A percentile compares a stretch with the other conserved stretches of the same genome.
phyloP scores from a whole-genome alignment of 2,797 vertebrate species.

The Atherinosoma microstoma region DNA sequence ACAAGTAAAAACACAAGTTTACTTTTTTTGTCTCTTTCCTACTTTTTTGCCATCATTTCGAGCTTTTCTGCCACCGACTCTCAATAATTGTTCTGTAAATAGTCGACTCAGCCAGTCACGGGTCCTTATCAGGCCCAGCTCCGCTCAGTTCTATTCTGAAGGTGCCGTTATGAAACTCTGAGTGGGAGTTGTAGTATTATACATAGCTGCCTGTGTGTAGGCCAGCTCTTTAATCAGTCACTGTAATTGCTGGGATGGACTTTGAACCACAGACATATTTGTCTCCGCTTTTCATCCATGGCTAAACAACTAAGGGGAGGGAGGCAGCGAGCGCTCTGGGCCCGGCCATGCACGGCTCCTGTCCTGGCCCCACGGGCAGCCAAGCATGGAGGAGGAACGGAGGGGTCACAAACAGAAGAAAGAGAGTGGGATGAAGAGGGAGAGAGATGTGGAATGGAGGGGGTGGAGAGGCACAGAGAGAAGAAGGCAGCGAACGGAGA shows the following conservation, averaged over 20 bases:
- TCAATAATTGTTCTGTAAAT: conserved; percentile 37
- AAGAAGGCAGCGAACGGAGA: conserved; percentile 40
- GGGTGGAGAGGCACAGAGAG: conserved; percentile 53
- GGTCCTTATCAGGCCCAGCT: conserved; percentile 52
- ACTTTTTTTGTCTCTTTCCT: neutral
- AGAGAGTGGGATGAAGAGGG: conserved; percentile 47
- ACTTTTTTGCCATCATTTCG: conserved; percentile 29
- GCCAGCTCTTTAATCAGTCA: conserved; percentile 80
- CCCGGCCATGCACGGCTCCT: conserved; percentile 40
- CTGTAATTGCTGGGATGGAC: conserved; percentile 78
- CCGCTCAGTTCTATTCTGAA: conserved; percentile 54
- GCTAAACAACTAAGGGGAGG: conserved; percentile 64
- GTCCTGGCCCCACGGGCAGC: conserved; percentile 55
- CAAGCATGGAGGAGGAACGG: conserved; percentile 61
- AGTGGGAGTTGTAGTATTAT: conserved; percentile 73
- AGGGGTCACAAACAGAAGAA: conserved; percentile 71
- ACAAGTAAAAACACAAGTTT: neutral
- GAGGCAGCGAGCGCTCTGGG: conserved; percentile 34
- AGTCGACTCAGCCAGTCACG: conserved; percentile 29
- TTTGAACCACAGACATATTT: conserved; percentile 80
- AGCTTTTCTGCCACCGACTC: conserved; percentile 40
- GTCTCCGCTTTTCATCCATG: conserved; percentile 73
- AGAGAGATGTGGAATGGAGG: conserved; percentile 45
- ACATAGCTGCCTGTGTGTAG: conserved; percentile 66
- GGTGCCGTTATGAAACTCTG: conserved; percentile 66